These are phyloP conservation scores for Peribatodes rhomboidaria DNA, from an alignment of 2,888 invertebrate species.

Conservation along the genomic window DNA sequence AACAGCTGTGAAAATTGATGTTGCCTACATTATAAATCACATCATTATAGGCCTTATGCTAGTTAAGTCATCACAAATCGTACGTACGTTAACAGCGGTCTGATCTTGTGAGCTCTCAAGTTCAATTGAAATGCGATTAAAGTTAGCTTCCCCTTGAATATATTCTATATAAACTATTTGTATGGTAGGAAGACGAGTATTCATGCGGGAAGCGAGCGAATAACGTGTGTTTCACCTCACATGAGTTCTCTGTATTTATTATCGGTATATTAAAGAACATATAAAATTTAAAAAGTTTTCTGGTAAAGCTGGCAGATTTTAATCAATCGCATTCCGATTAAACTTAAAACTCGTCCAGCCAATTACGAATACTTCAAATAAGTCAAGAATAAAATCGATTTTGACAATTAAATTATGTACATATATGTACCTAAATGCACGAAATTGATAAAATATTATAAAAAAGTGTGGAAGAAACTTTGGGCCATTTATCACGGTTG, in stretches of 20 bases:
- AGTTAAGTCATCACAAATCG: constrained; percentile 28
- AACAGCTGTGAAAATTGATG: constrained; percentile 13
- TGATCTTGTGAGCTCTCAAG: not conserved
- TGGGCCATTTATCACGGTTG: constrained; percentile 11
- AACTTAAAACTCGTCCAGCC: too few relatives aligned
- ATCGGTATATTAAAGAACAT: not conserved
- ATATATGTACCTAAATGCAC: not conserved
- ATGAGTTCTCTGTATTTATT: too few relatives aligned
- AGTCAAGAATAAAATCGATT: constrained; percentile 8
- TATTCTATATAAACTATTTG: not conserved
- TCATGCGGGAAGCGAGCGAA: not conserved
- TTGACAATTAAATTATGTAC: not conserved
- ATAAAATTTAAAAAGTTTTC: too few relatives aligned
- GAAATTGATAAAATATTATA: not conserved
- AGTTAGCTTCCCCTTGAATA: not conserved
- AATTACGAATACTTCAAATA: too few relatives aligned
- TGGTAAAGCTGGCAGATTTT: not conserved
- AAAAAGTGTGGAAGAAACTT: not conserved
- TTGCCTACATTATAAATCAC: constrained; percentile 27
- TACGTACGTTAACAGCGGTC: constrained; percentile 7
- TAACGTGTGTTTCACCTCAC: not conserved
- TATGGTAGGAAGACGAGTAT: not conserved
- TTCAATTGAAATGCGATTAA: not conserved
- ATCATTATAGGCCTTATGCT: constrained; percentile 29
- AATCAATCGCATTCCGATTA: not conserved